Conservation (phyloP, 2,113 vertebrate genomes). For the Nycticorax nycticorax region DNA sequence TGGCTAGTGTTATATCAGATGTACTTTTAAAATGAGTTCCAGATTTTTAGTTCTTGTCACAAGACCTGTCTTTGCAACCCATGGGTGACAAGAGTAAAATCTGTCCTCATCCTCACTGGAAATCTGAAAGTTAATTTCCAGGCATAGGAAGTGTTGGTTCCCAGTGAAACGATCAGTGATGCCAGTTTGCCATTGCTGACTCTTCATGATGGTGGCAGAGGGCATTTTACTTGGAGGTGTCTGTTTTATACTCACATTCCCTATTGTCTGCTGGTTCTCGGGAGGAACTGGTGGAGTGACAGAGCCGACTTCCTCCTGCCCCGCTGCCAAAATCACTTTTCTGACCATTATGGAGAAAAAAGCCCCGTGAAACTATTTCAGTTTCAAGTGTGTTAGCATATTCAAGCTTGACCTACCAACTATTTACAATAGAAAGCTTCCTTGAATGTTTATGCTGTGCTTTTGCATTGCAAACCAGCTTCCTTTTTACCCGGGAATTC, state of each 20-base stretch:
- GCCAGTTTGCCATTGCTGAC: constrained; percentile 69
- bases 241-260: not conserved
- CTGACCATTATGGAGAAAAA: not conserved
- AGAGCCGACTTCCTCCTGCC: not conserved
- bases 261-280: not conserved
- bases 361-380: not conserved
- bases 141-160: constrained; percentile 16
- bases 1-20: constrained; percentile 33
- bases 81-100: constrained; percentile 51
- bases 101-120: constrained; percentile 51
- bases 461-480: not conserved
- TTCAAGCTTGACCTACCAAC: not conserved
- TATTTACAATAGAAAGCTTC: not conserved
- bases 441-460: not conserved
- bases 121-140: constrained; percentile 70
- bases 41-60: constrained; percentile 9
- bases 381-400: not conserved
- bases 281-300: not conserved
- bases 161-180: constrained; percentile 39
- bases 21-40: constrained; percentile 60
- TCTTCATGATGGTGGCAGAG: not conserved
- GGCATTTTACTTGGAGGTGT: not conserved
- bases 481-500: not conserved
- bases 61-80: constrained; percentile 42
- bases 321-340: not conserved